A percentile compares a stretch with the other conserved stretches of the same genome.
Evolutionary conservation across 2,113 vertebrate genomes (phyloP).

Genomic region (Macrotus californicus): DNA sequence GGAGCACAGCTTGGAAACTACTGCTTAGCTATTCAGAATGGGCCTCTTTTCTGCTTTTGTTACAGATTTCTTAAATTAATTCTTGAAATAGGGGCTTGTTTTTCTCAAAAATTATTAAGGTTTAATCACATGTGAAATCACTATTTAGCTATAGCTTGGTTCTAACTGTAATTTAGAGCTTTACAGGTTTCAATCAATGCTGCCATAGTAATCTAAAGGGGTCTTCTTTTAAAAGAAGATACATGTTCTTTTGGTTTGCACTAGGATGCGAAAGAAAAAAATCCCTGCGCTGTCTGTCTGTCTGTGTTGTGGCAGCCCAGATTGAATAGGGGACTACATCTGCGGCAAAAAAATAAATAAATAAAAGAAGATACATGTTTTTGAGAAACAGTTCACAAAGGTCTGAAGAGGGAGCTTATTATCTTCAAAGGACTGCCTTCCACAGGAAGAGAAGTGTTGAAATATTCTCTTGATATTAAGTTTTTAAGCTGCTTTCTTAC

Average conservation of each 20-base stretch:
- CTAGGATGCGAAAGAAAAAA: too few relatives aligned
- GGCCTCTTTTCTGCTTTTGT: conserved; percentile 30
- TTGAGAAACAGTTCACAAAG: background rate
- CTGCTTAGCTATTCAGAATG: background rate
- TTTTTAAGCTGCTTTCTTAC: conserved; percentile 18
- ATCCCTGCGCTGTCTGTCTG: too few relatives aligned
- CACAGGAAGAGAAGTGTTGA: background rate
- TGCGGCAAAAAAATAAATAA: too few relatives aligned
- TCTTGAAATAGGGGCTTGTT: background rate
- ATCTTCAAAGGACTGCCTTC: background rate
- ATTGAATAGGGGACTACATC: too few relatives aligned
- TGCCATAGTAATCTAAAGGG: background rate
- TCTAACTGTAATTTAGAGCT: background rate
- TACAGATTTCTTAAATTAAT: conserved; percentile 10
- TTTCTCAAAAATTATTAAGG: conserved; percentile 29
- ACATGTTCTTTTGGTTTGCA: too few relatives aligned
- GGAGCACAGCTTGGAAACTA: background rate
- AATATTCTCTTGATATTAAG: background rate
- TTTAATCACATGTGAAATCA: conserved; percentile 7
- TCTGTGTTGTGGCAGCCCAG: too few relatives aligned
- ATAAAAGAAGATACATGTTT: background rate
- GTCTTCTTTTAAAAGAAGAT: conserved; percentile 7
- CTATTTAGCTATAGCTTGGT: background rate
- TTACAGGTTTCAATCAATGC: background rate
- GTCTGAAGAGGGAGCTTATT: background rate